Base-by-base conservation (phyloP, 2,797 vertebrate genomes). In the Centropyge bicolor region DNA sequence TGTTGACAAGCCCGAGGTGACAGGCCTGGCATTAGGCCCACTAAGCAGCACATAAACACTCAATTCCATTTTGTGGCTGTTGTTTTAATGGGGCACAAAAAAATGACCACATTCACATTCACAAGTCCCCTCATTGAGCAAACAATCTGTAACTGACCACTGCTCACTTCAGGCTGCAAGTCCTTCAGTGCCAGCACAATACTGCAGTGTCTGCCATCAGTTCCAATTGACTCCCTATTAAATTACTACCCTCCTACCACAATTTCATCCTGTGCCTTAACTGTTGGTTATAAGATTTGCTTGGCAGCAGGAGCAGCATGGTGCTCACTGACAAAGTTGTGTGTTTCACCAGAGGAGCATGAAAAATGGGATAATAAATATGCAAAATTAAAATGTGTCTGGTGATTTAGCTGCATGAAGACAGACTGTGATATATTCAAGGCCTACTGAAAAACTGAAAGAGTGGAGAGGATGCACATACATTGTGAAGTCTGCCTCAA, bases 201-300 rank as follows among this genome's bases (percentile, higher is more conserved):
- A 74, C 83, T 86, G 76, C 72, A 62, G 74, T 80, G 75, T 61
- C 70, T 83, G 79, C 78, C 80, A 82, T 83, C 59, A 71, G 75
- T 83, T 88, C 76, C 85, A 88, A 80, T 68, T 48, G 80, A 86
- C 87, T 89, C 67, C 75, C 76, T 86, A 83, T 91, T 89, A 89
- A 91, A 93, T 91, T 81, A 84, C 85, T 88, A 83, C 74, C 61
- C 86, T 89, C 41, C 59, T 24, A 82, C 84, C 65, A 38, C 87
- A 83, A 83, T 81, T 85, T 84, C 76, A 69, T 89, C 72, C 83
- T 82, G 84, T 36, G 67, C 78, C 80, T 87, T 84, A 90, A 93
- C 80, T 86, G 90, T 70, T 80, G 73, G 86, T 91, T 89, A 89
- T 87, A 81, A 84, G 76, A 84, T 88, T 74, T 88, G 82, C 74